Evolutionary conservation across 2,888 invertebrate species (phyloP).

Genomic region (Aelia acuminata): DNA sequence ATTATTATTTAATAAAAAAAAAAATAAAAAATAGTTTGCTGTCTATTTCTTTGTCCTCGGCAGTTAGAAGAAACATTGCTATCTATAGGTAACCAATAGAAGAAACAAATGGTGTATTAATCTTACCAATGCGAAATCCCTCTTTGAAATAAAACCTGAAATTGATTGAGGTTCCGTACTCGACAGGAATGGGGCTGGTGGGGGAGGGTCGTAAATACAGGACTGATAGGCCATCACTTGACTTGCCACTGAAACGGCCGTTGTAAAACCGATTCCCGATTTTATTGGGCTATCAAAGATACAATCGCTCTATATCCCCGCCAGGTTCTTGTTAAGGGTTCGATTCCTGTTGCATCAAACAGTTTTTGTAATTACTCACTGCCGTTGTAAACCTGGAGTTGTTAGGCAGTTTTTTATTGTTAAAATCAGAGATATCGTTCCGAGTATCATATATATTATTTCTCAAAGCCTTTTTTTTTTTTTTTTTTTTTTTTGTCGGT

Average conservation of each 20-base stretch:
- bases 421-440: too few relatives aligned
- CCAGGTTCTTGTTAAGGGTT: neutral
- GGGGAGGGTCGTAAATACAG: neutral
- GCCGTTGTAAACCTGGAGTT: too few relatives aligned
- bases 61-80: too few relatives aligned
- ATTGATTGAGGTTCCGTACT: neutral
- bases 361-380: neutral
- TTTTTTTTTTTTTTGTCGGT: too few relatives aligned
- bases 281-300: neutral
- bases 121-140: neutral
- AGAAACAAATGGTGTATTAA: neutral
- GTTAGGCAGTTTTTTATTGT: too few relatives aligned
- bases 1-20: too few relatives aligned
- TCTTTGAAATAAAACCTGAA: neutral
- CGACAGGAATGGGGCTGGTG: neutral
- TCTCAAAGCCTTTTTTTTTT: too few relatives aligned
- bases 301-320: neutral
- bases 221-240: neutral
- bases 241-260: neutral
- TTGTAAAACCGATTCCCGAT: neutral
- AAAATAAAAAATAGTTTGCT: too few relatives aligned
- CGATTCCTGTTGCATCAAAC: neutral
- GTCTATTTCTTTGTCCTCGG: too few relatives aligned
- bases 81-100: too few relatives aligned
- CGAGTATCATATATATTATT: too few relatives aligned